phyloP scores from a whole-genome alignment of 2,113 vertebrate genomes.

The Syngnathus scovelli region DNA sequence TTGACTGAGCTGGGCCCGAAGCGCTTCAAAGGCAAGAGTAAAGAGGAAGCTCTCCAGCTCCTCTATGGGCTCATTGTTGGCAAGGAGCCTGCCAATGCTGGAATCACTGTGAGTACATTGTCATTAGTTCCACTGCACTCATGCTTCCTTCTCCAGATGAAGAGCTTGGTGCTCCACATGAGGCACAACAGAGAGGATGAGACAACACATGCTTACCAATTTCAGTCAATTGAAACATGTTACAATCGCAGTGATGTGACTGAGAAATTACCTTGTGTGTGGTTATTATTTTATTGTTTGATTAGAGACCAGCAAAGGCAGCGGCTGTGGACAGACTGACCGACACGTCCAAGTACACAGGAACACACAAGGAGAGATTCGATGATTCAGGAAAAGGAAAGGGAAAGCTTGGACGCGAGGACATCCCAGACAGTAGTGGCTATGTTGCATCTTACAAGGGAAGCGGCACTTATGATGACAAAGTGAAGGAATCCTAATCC shows the following conservation, averaged over 20 bases:
- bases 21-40: conserved; percentile 74
- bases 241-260: neutral
- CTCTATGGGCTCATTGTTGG: conserved; percentile 74
- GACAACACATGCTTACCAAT: neutral
- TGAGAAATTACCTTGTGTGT: neutral
- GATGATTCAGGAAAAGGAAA: conserved; percentile 81
- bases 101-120: conserved; percentile 73
- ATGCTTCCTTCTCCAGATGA: neutral
- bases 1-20: conserved; percentile 78
- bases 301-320: conserved; percentile 74
- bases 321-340: conserved; percentile 79
- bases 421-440: conserved; percentile 67
- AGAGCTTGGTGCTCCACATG: neutral
- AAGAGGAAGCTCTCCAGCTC: conserved; percentile 74
- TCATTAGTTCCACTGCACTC: neutral
- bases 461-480: conserved; percentile 76
- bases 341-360: conserved; percentile 77
- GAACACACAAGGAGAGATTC: conserved; percentile 83
- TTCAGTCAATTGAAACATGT: neutral
- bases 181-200: neutral
- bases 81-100: conserved; percentile 73
- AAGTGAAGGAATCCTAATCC: conserved; percentile 64
- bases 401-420: conserved; percentile 73
- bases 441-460: conserved; percentile 82
- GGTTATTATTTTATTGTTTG: neutral